These are phyloP conservation scores for Uria lomvia DNA, from an alignment of 2,113 vertebrate species.

Conservation along the genomic window DNA sequence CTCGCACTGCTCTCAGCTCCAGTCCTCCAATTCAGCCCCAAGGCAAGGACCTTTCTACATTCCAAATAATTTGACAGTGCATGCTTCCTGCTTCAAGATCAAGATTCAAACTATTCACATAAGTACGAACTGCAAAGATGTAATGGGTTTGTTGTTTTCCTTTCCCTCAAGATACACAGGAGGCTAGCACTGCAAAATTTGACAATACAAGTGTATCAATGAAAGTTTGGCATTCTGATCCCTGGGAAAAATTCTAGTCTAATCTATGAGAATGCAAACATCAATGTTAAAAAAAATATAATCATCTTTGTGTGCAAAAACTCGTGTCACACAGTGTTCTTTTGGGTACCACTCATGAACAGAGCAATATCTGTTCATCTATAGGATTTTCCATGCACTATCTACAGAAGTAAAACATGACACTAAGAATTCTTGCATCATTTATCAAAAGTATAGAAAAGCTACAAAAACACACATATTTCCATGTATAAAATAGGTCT, in stretches of 20 bases:
- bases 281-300: neutral
- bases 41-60: neutral
- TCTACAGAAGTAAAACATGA: neutral
- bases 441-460: neutral
- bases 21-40: neutral
- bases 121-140: neutral
- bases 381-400: neutral
- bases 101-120: neutral
- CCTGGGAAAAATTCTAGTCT: neutral
- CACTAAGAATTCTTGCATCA: neutral
- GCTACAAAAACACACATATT: neutral
- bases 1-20: neutral
- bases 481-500: neutral
- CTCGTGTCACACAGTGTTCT: neutral
- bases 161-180: neutral
- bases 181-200: neutral
- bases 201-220: neutral
- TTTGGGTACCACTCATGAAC: neutral
- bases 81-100: neutral
- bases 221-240: neutral
- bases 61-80: neutral
- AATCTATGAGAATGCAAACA: neutral
- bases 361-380: neutral
- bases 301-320: neutral
- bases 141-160: neutral